Conservation (phyloP, 2,113 vertebrate genomes). For the Alethe castanea region DNA sequence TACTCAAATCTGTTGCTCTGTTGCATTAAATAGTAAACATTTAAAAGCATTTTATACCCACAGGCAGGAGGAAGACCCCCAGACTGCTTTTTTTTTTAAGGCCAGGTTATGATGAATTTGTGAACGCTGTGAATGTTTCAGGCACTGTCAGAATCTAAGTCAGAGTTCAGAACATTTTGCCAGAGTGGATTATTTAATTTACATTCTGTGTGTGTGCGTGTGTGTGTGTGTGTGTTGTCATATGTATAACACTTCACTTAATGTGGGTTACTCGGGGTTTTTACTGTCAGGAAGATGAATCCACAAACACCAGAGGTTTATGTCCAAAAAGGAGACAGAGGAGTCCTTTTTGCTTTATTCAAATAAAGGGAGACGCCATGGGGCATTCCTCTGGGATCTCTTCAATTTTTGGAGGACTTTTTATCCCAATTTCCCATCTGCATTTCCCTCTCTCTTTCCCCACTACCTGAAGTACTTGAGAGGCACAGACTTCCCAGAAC, state of each 20-base stretch:
- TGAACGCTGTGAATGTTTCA: background rate
- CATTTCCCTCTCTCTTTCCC: too few species aligned
- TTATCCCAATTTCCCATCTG: too few species aligned
- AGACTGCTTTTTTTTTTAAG: background rate
- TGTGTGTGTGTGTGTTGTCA: background rate
- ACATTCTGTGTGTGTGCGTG: background rate
- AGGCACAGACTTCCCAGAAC: too few species aligned
- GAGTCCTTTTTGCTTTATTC: too few species aligned
- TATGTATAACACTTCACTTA: rapidly evolving
- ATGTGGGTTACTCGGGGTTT: rapidly evolving
- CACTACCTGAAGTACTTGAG: too few species aligned
- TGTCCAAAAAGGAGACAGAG: too few species aligned
- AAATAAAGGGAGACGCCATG: too few species aligned
- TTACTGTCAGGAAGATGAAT: too few species aligned
- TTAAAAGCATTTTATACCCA: background rate
- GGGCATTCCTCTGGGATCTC: too few species aligned
- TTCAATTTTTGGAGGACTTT: too few species aligned
- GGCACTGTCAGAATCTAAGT: background rate
- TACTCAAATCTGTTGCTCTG: background rate
- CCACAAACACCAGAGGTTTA: too few species aligned
- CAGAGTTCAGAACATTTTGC: background rate
- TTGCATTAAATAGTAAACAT: background rate
- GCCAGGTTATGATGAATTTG: background rate
- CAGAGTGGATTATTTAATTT: background rate
- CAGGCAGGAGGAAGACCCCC: background rate